Evolutionary conservation across 2,797 vertebrate species (phyloP).

Genomic region (Monodelphis domestica): DNA sequence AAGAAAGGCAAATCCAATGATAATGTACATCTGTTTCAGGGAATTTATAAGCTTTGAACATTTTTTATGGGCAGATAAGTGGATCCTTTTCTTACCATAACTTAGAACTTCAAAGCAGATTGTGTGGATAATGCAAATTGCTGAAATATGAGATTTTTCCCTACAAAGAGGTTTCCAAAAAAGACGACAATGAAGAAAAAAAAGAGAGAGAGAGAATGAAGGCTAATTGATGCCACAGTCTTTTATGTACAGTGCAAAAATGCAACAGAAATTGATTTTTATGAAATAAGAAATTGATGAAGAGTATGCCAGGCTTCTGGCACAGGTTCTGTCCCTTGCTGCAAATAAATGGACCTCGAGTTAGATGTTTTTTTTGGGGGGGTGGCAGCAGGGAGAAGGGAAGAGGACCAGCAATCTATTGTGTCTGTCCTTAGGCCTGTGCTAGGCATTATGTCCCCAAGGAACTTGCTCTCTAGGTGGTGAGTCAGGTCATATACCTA

Average conservation of each 20-base stretch:
- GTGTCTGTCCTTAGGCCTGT: neutral
- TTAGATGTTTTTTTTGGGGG: neutral
- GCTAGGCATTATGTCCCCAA: neutral
- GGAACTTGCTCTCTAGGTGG: neutral
- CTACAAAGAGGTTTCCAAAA: slow-evolving; percentile 92
- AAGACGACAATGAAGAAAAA: slow-evolving; percentile 79
- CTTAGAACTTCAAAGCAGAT: slow-evolving; percentile 99
- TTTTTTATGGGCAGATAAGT: slow-evolving; percentile 98
- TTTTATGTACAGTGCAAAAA: slow-evolving; percentile 93
- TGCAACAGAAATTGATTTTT: slow-evolving; percentile 88
- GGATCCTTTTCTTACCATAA: slow-evolving; percentile 97
- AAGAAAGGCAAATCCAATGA: slow-evolving; percentile 96
- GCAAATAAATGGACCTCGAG: neutral
- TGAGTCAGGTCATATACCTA: neutral
- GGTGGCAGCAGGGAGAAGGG: neutral
- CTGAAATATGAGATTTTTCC: slow-evolving; percentile 92
- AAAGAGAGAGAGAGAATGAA: slow-evolving; percentile 87
- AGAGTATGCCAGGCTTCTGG: slow-evolving; percentile 14
- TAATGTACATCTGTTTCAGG: slow-evolving; percentile 99
- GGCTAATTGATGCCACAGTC: slow-evolving; percentile 95
- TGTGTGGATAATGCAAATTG: slow-evolving; percentile 99
- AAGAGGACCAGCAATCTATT: neutral
- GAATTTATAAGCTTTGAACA: slow-evolving; percentile 99
- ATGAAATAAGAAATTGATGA: slow-evolving; percentile 83
- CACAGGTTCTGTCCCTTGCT: neutral